These are phyloP conservation scores for Podocnemis expansa DNA, from an alignment of 2,113 vertebrate genomes.

Conservation along the genomic window DNA sequence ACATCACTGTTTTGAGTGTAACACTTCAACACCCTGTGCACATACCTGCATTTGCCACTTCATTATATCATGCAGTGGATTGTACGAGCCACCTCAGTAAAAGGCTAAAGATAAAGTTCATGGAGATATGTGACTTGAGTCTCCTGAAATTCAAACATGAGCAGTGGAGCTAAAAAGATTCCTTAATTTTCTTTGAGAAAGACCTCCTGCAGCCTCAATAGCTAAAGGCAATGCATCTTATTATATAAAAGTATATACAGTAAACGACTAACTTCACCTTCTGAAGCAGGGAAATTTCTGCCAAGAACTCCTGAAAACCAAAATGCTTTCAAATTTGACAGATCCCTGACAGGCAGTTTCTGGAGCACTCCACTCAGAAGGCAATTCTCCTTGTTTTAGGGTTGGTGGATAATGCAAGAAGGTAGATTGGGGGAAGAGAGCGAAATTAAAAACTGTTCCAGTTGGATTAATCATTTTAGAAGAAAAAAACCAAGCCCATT, in stretches of 20 bases:
- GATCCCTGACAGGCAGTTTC: not conserved
- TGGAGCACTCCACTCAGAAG: not conserved
- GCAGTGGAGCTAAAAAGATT: not conserved
- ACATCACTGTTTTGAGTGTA: not conserved
- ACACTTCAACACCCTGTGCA: not conserved
- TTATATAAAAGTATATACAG: not conserved
- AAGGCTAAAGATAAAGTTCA: not conserved
- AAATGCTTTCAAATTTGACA: not conserved
- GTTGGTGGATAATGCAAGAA: not conserved
- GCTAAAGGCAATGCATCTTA: not conserved
- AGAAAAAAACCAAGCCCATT: not conserved
- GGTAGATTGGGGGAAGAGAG: too few relatives aligned
- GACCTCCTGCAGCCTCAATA: not conserved
- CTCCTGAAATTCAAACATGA: not conserved
- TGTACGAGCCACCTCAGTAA: too few relatives aligned
- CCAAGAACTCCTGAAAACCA: not conserved
- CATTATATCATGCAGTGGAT: not conserved
- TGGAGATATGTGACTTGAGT: not conserved
- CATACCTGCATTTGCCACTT: too few relatives aligned
- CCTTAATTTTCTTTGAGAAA: not conserved
- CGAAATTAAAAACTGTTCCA: too few relatives aligned
- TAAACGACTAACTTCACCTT: not conserved
- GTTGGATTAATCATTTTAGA: not conserved
- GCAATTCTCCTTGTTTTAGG: not conserved
- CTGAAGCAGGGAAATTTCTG: not conserved